Conservation (phyloP, 2,113 vertebrate genomes). For the Agelaius phoeniceus region DNA sequence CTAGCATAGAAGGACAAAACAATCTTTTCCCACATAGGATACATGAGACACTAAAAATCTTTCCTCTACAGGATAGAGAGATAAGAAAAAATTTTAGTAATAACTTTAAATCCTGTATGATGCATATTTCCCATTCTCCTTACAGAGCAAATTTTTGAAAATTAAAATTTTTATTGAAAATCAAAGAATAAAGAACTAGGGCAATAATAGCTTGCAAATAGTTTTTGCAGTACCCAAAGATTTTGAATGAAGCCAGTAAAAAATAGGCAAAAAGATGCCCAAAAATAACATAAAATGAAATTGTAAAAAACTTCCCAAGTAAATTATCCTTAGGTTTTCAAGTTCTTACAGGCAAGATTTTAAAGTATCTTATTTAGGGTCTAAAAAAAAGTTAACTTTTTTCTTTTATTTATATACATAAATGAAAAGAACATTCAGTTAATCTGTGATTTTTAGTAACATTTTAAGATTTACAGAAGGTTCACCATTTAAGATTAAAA, state of each 20-base stretch:
- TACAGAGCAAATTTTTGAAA: neutral
- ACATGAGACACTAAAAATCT: constrained; percentile 12
- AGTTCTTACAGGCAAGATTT: neutral
- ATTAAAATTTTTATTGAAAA: constrained; percentile 28
- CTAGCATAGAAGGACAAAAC: neutral
- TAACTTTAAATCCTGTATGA: neutral
- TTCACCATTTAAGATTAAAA: neutral
- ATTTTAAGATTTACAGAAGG: neutral
- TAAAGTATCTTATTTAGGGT: neutral
- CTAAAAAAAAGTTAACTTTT: neutral
- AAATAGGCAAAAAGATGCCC: neutral
- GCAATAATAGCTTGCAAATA: neutral
- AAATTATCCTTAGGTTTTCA: neutral
- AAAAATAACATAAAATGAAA: neutral
- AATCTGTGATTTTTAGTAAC: neutral
- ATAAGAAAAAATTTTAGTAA: neutral
- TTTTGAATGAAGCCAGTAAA: constrained; percentile 9
- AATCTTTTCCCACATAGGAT: neutral
- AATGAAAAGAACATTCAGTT: neutral
- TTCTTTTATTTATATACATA: constrained; percentile 13
- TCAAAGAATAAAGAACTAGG: neutral
- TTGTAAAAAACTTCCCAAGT: neutral
- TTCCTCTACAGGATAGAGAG: constrained; percentile 15
- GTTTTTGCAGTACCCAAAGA: neutral
- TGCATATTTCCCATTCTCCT: neutral